phyloP scores from a whole-genome alignment of 2,113 vertebrate genomes.

The Dicrurus megarhynchus region DNA sequence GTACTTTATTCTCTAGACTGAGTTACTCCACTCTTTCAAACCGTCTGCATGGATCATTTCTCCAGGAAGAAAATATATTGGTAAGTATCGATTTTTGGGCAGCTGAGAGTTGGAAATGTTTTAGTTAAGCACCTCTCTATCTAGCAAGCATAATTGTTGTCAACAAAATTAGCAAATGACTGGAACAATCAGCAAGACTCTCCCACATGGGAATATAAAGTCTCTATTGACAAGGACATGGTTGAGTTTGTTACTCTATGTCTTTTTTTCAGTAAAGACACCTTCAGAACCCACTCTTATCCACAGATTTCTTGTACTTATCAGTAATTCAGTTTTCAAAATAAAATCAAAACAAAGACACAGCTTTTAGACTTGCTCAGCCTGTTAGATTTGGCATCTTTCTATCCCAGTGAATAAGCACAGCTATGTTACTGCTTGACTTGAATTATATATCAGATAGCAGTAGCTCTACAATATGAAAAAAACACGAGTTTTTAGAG shows the following conservation, averaged over 20 bases:
- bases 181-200: not conserved
- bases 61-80: not conserved
- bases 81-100: not conserved
- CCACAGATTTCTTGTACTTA: not conserved
- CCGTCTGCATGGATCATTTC: not conserved
- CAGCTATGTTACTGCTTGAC: not conserved
- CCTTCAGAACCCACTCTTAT: not conserved
- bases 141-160: not conserved
- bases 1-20: not conserved
- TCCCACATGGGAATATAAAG: not conserved
- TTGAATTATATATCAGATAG: not conserved
- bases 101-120: not conserved
- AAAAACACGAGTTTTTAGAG: not conserved
- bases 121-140: not conserved
- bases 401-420: not conserved
- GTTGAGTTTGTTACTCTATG: not conserved
- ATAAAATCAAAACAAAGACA: not conserved
- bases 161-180: not conserved
- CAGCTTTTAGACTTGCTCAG: not conserved
- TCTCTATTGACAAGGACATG: not conserved
- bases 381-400: not conserved
- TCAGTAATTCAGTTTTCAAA: not conserved
- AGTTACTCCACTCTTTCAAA: not conserved
- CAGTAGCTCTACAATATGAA: not conserved
- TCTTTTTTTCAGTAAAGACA: not conserved